Evolutionary conservation across 1,140 invertebrate species (phyloP).

Genomic region (Xylocopa sonorina): DNA sequence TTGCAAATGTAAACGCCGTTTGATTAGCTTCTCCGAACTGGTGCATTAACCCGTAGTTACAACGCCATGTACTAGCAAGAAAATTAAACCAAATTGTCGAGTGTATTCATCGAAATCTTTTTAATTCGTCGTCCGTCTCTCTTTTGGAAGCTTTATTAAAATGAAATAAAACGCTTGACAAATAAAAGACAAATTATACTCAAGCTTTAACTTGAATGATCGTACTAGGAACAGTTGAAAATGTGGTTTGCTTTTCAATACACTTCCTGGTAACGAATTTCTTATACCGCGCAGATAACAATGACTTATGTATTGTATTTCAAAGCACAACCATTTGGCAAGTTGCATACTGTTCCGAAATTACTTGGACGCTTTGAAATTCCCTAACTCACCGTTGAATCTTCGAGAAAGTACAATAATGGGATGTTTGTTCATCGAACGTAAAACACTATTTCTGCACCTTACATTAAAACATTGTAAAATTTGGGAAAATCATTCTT

Average conservation of each 20-base stretch:
- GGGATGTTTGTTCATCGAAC: slow-evolving; percentile 33
- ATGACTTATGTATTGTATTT: slow-evolving; percentile 16
- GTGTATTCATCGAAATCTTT: background rate
- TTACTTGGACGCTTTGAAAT: slow-evolving; percentile 56
- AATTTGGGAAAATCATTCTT: too few relatives aligned
- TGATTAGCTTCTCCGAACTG: slow-evolving; percentile 3
- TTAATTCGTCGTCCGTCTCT: too few relatives aligned
- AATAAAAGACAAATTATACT: too few relatives aligned
- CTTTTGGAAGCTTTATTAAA: too few relatives aligned
- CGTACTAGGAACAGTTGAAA: too few relatives aligned
- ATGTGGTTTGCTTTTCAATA: background rate
- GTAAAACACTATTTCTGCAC: slow-evolving; percentile 10
- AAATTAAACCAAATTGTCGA: background rate
- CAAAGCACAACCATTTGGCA: slow-evolving; percentile 45
- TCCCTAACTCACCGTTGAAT: slow-evolving; percentile 51
- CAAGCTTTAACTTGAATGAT: too few relatives aligned
- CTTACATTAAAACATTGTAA: background rate
- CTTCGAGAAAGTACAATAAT: slow-evolving; percentile 2
- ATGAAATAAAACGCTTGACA: too few relatives aligned
- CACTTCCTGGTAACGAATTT: background rate
- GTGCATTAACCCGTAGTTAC: slow-evolving; percentile 35
- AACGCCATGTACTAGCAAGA: background rate
- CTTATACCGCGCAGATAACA: background rate
- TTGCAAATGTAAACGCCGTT: slow-evolving; percentile 17
- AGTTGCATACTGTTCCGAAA: slow-evolving; percentile 36